A percentile compares a stretch with the other conserved stretches of the same genome.
These are phyloP conservation scores for Sebastes paucispinis DNA, from an alignment of 2,797 vertebrate species.

Conservation along the genomic window DNA sequence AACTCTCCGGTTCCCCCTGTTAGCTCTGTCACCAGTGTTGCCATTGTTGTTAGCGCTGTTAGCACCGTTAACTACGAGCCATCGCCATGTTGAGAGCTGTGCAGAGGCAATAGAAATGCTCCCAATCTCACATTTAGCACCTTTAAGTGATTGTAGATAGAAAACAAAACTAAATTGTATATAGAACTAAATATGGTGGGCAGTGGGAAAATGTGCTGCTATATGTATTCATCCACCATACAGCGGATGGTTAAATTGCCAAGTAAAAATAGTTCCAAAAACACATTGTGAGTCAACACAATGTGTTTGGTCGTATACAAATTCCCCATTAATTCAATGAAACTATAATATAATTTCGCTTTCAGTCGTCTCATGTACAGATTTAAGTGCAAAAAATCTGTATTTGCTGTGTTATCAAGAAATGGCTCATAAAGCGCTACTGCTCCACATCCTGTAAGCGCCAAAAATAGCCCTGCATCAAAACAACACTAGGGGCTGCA, in stretches of 20 bases:
- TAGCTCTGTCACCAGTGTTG: too few relatives aligned
- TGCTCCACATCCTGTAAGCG: conserved; percentile 13
- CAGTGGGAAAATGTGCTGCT: not conserved
- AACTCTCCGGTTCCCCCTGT: too few relatives aligned
- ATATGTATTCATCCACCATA: not conserved
- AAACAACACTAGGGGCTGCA: conserved; percentile 38
- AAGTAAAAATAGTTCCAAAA: not conserved
- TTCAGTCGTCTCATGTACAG: not conserved
- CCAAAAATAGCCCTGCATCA: conserved; percentile 56
- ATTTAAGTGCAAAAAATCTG: not conserved
- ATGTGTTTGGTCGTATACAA: not conserved
- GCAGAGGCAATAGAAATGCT: not conserved
- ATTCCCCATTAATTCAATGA: not conserved
- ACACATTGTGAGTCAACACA: not conserved
- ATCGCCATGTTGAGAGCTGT: not conserved
- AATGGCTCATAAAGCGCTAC: conserved; percentile 24
- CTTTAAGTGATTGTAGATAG: not conserved
- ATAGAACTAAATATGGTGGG: not conserved
- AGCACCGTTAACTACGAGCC: too few relatives aligned
- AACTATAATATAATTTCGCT: not conserved
- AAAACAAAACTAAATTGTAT: not conserved
- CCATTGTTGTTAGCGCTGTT: too few relatives aligned
- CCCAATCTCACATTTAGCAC: not conserved
- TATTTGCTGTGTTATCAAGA: conserved; percentile 19
- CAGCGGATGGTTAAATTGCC: not conserved